A percentile compares a stretch with the other conserved stretches of the same genome.
Evolutionary conservation across 92 coral and sea anemone species (phyloP).

Genomic region (Meandrina meandrites): DNA sequence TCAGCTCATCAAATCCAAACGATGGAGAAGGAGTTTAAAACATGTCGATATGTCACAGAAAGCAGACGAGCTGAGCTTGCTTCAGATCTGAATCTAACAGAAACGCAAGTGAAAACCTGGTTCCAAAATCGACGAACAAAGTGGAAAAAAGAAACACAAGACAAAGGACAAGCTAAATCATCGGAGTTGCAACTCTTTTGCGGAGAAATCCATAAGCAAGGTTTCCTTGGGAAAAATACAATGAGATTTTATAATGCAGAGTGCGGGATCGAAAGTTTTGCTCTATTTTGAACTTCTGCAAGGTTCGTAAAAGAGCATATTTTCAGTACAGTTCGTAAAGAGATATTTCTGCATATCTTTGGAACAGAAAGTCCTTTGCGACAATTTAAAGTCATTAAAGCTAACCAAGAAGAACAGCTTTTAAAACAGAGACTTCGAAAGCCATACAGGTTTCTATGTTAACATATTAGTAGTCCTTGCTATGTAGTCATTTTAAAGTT

Average conservation of each 20-base stretch:
- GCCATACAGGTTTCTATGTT: neutral
- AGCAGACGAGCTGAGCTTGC: slow-evolving; percentile 47
- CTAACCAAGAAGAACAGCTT: too few species aligned
- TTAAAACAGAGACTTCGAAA: neutral
- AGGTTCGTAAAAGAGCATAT: too few species aligned
- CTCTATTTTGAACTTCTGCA: neutral
- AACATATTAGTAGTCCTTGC: neutral
- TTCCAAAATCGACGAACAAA: slow-evolving; percentile 56
- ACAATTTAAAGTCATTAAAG: too few species aligned
- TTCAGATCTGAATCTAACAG: slow-evolving; percentile 44
- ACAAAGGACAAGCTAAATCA: neutral
- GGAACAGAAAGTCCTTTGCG: too few species aligned
- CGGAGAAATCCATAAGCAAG: neutral
- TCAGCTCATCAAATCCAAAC: slow-evolving; percentile 54
- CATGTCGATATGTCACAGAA: slow-evolving; percentile 38
- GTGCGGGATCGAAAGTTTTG: neutral
- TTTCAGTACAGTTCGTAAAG: neutral
- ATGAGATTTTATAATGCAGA: neutral
- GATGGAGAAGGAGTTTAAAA: slow-evolving; percentile 47
- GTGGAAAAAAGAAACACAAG: slow-evolving; percentile 54
- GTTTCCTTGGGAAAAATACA: neutral
- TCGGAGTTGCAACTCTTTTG: neutral
- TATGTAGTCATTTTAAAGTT: neutral
- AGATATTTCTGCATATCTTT: neutral
- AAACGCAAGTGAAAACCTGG: slow-evolving; percentile 60